Conservation (phyloP, 2,113 vertebrate species). For the Trinectes maculatus region DNA sequence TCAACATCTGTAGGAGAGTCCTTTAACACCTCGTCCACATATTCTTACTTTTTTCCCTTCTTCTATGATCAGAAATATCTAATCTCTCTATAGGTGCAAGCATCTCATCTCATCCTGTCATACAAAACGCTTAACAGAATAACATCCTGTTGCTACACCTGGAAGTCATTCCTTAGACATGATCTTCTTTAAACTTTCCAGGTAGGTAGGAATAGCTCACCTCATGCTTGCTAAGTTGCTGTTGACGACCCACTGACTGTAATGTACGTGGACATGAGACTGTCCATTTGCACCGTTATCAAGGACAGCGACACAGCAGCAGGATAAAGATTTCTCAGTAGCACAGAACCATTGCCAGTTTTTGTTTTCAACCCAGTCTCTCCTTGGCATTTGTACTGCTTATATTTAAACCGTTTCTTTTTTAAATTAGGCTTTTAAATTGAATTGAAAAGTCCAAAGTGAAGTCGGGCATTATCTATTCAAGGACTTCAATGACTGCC, state of each 20-base stretch:
- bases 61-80: slow-evolving; percentile 33
- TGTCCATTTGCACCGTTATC: too few species aligned
- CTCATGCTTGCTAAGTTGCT: too few species aligned
- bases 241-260: too few species aligned
- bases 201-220: too few species aligned
- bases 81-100: slow-evolving; percentile 9
- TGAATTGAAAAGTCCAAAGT: background rate
- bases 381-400: background rate
- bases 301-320: background rate
- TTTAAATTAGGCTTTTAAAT: background rate
- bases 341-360: background rate
- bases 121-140: slow-evolving; percentile 15
- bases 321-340: background rate
- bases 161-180: background rate
- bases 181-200: background rate
- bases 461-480: background rate
- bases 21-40: slow-evolving; percentile 42
- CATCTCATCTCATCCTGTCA: slow-evolving; percentile 1
- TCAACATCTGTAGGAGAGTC: slow-evolving; percentile 56
- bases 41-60: slow-evolving; percentile 44
- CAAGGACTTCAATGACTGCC: background rate
- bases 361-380: background rate
- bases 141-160: slow-evolving; percentile 16
- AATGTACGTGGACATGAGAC: background rate
- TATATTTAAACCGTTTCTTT: too few species aligned